A percentile compares a stretch with the other conserved stretches of the same genome.
Conservation (phyloP, 2,113 vertebrate species). For the Cyanoliseus patagonus region DNA sequence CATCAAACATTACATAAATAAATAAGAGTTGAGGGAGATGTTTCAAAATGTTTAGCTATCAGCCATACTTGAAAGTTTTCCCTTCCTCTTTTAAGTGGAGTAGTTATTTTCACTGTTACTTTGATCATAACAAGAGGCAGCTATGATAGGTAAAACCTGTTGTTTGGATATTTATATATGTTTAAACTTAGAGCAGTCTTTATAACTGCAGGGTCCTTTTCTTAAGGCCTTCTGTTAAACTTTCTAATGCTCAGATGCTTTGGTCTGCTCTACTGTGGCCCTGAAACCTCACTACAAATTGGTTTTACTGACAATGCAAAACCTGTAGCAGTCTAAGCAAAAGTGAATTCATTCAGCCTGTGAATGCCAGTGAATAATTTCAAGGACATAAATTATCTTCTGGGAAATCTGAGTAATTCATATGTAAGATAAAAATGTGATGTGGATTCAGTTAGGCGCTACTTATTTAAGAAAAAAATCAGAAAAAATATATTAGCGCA, state of each 20-base stretch:
- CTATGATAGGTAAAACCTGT: background rate
- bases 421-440: background rate
- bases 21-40: background rate
- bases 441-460: background rate
- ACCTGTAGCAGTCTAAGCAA: background rate
- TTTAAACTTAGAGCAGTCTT: background rate
- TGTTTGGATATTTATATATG: conserved; percentile 5
- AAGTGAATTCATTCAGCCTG: background rate
- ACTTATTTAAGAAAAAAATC: background rate
- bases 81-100: background rate
- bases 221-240: background rate
- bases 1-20: background rate
- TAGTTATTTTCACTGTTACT: background rate
- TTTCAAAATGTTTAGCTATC: background rate
- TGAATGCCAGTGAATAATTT: background rate
- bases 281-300: background rate
- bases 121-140: background rate
- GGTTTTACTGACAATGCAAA: background rate
- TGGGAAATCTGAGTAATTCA: background rate
- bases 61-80: background rate
- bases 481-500: background rate
- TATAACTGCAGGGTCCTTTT: background rate
- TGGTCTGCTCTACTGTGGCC: background rate
- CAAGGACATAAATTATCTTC: background rate
- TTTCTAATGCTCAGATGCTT: background rate